Evolutionary conservation across 2,888 invertebrate species (phyloP), one percentile per base, ranked within the genome.

Genomic region (Nomada fabriciana): DNA sequence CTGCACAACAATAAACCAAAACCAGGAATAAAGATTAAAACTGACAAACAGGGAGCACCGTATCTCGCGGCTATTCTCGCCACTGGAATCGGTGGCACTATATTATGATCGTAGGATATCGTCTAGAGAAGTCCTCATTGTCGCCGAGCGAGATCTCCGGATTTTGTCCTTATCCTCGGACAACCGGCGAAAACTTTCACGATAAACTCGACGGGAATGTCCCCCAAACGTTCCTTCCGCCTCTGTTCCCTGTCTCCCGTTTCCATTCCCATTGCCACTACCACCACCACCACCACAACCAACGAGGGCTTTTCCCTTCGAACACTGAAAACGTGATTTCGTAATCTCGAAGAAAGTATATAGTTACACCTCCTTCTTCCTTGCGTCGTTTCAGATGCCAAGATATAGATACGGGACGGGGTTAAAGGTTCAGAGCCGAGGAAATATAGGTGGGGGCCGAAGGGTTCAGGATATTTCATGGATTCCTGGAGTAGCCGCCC

Each of bases 401-500:
- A 73, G 81, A 87, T 86, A 77, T 80, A 82, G 83, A 81, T 85
- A 85, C 71, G 83, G 57, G 75, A 82, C 75, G 76, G 67, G 64
- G 60, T 52, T 20, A 59, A 76, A 65, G 70, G 63, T 74, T 69
- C 29, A 67, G 20, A 70, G 64, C 70, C 73, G 60, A 71, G 81
- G 70, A 85, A 80, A 76, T 80, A 86, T 69, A 79, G 70, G 29
- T 47, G 68, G 68, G 13, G 71, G 73, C 61, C 68, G 74, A 81
- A 71, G 80, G 76, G 75, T 78, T 73, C 42, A 42, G 83, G 79
- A 81, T 89, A 91, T 91, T 89, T 90, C 86, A 85, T 80, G 86
- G 89, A 89, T 89, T 89, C 88, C 82, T 81, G 77, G 86, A 90
- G 88, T 88, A 85, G 86, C 86, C 84, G 92, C 92, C 91, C 78